A percentile compares a stretch with the other conserved stretches of the same genome.
Evolutionary conservation across 1,140 invertebrate species (phyloP).

Genomic region (Heterodera carotae): DNA sequence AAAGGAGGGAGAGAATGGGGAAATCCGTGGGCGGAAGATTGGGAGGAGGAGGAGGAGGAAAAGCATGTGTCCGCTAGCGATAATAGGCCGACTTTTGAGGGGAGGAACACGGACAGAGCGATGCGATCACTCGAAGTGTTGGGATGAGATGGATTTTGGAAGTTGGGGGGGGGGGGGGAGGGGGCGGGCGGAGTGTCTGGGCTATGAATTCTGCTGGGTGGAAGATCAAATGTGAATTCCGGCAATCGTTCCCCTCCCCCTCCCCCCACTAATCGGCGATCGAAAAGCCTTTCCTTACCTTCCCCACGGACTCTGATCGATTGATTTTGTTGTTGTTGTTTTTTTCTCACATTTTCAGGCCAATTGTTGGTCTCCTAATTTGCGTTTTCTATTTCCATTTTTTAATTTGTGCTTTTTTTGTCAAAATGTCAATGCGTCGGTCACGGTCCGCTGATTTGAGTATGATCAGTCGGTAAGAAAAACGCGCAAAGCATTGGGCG

Average conservation of each 20-base stretch:
- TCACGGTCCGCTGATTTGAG: constrained; percentile 41
- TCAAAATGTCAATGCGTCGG: constrained; percentile 27
- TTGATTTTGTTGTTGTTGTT: not conserved
- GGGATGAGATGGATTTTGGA: not conserved
- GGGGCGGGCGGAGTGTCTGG: not conserved
- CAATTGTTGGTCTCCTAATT: not conserved
- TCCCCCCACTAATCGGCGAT: not conserved
- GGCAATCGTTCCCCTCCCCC: not conserved
- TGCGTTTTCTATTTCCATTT: not conserved
- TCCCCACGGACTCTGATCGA: not conserved
- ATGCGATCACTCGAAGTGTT: no score
- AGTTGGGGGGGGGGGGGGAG: not conserved
- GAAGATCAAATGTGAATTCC: not conserved
- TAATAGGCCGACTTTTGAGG: no score
- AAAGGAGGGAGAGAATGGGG: not conserved
- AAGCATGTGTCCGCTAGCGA: constrained; percentile 7
- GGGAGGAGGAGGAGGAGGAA: not conserved
- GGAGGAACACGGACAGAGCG: no score
- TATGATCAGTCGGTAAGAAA: constrained; percentile 34
- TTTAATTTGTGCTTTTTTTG: no score
- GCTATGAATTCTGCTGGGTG: not conserved
- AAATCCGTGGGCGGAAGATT: constrained; percentile 5
- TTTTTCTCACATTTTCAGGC: not conserved
- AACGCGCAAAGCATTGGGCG: not conserved
- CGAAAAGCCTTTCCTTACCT: not conserved